Evolutionary conservation across 2,797 vertebrate genomes (phyloP), one percentile per base, ranked within the genome.

Genomic region (Paguma larvata): DNA sequence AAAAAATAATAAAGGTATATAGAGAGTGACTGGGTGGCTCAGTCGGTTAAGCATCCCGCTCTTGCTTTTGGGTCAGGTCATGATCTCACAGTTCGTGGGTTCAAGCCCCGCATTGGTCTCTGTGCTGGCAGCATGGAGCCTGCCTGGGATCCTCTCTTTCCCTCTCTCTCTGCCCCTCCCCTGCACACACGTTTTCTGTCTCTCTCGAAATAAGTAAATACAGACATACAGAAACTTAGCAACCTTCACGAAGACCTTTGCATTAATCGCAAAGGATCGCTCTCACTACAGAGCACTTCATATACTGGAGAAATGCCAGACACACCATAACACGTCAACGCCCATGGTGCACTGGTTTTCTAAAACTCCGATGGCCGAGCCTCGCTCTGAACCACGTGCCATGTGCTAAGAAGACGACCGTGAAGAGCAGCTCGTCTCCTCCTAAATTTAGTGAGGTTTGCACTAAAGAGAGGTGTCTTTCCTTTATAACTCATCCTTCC

Each of bases 241-340:
- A 78, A 56, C 67, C 70, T 77, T 80, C 79, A 89, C 15, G 56
- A 62, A 75, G 92, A 78, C n/a, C 32, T 92, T 51, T 92, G n/a
- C 19, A 51, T 70, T 83, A 62, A 48, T 95, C 46, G 41, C 46
- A 46, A 78, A 83, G 63, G 14, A 88, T 46, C 63, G 25, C 51
- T 85, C 92, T 68, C 68, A 51, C 46, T 75, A 86, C 7, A 48
- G 16, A 86, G 30, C 15, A 18, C n/a, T 62, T 70, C 72, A 41
- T 19, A 15, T 18, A 67, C 46, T 12, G 14, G 83, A 93, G 6
- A 56, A 90, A 83, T 34, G 80, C 68, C 91, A 95, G 83, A 63
- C 6, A 56, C 75, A 65, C 48, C 82, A 48, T 56, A 93, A 93
- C 96, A 85, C 10, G 14, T 38, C 59, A 77, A 15, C 23, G 30